Conservation (phyloP, 2,113 vertebrate species). For the Ellobius talpinus region DNA sequence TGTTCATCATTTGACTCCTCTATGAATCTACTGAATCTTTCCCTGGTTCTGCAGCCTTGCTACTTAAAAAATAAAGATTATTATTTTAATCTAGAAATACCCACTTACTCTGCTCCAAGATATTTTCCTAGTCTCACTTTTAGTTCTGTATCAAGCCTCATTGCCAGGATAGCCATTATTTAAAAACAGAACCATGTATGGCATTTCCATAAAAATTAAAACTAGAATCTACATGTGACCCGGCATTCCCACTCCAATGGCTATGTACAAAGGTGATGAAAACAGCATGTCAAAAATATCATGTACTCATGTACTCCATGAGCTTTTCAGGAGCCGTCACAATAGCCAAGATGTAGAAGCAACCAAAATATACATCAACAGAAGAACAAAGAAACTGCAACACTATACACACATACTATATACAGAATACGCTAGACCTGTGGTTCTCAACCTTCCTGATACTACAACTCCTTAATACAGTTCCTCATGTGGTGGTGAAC, state of each 20-base stretch:
- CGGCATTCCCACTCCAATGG: neutral
- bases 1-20: slow-evolving; percentile 45
- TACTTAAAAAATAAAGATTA: slow-evolving; percentile 5
- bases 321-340: neutral
- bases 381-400: neutral
- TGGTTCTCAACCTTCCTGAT: neutral
- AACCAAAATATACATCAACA: neutral
- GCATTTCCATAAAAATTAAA: neutral
- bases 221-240: neutral
- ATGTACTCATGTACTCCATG: neutral
- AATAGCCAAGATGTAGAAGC: neutral
- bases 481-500: neutral
- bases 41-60: neutral
- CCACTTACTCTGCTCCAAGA: neutral
- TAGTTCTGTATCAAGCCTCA: neutral
- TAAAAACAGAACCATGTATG: neutral
- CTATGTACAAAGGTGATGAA: neutral
- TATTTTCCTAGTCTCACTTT: neutral
- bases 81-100: slow-evolving; percentile 29
- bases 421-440: neutral
- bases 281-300: neutral
- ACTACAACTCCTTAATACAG: neutral
- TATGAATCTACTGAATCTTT: neutral
- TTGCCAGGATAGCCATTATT: neutral
- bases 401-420: neutral